phyloP scores from a whole-genome alignment of 2,797 vertebrate genomes.

The Lagodon rhomboides region DNA sequence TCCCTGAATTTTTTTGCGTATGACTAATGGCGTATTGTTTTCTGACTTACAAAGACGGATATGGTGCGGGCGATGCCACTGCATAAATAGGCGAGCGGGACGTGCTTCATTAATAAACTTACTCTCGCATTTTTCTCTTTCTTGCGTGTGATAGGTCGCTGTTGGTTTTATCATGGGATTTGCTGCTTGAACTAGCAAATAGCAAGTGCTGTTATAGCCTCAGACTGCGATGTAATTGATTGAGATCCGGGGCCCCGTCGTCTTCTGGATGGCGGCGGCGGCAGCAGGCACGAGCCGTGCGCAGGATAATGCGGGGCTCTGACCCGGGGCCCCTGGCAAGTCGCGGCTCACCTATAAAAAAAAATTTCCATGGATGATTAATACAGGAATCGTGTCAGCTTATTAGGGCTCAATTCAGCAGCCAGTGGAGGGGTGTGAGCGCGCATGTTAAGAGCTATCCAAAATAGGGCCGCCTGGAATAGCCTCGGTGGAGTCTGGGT shows the following conservation, averaged over 20 bases:
- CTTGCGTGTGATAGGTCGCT: conserved; percentile 70
- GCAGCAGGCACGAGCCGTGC: conserved; percentile 45
- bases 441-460: conserved; percentile 57
- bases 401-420: conserved; percentile 67
- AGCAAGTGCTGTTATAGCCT: conserved; percentile 56
- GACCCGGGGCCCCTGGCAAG: conserved; percentile 54
- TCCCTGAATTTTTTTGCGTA: conserved; percentile 68
- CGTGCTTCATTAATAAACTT: conserved; percentile 77
- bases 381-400: conserved; percentile 66
- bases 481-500: conserved; percentile 30
- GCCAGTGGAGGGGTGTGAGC: conserved; percentile 50
- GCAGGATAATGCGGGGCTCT: conserved; percentile 51
- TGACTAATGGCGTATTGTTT: conserved; percentile 80
- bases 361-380: conserved; percentile 78
- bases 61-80: conserved; percentile 47
- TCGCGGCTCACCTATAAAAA: conserved; percentile 61
- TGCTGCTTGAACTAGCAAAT: conserved; percentile 75
- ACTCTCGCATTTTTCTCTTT: conserved; percentile 71
- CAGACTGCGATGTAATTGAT: conserved; percentile 71
- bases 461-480: conserved; percentile 35
- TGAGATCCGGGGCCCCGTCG: conserved; percentile 55
- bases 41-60: conserved; percentile 77
- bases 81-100: conserved; percentile 72
- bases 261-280: conserved; percentile 47
- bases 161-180: conserved; percentile 79